Conservation (phyloP, 1,140 invertebrate genomes). For the Cydia splendana region DNA sequence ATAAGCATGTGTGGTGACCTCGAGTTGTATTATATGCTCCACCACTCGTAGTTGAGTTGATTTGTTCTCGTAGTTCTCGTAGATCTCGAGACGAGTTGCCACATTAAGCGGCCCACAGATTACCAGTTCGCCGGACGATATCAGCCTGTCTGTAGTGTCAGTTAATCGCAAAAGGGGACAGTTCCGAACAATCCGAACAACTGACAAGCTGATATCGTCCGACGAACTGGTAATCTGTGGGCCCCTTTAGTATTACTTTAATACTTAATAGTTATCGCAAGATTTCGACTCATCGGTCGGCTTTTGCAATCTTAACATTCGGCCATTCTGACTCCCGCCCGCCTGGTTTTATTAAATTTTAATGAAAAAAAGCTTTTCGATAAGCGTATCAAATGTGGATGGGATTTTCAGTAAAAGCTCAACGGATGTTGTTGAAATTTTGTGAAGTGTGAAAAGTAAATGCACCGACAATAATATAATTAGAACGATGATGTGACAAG, state of each 20-base stretch:
- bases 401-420: background rate
- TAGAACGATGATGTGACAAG: no score
- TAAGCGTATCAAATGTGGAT: background rate
- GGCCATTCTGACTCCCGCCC: background rate
- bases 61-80: no score
- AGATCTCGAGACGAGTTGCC: background rate
- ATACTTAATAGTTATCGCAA: background rate
- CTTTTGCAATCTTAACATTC: background rate
- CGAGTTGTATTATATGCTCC: no score
- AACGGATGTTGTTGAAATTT: background rate
- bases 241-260: no score
- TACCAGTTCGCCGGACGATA: no score
- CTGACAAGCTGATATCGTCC: no score
- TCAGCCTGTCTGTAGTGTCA: no score
- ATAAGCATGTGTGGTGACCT: no score
- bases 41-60: no score
- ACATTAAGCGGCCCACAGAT: background rate
- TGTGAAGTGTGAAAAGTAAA: background rate
- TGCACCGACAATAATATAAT: background rate
- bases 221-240: no score
- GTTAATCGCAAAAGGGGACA: no score
- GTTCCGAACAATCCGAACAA: no score
- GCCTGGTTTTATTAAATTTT: slow-evolving; percentile 13
- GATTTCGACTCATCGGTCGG: background rate
- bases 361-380: background rate